phyloP scores from a whole-genome alignment of 2,797 vertebrate genomes.

The Pipistrellus pipistrellus region DNA sequence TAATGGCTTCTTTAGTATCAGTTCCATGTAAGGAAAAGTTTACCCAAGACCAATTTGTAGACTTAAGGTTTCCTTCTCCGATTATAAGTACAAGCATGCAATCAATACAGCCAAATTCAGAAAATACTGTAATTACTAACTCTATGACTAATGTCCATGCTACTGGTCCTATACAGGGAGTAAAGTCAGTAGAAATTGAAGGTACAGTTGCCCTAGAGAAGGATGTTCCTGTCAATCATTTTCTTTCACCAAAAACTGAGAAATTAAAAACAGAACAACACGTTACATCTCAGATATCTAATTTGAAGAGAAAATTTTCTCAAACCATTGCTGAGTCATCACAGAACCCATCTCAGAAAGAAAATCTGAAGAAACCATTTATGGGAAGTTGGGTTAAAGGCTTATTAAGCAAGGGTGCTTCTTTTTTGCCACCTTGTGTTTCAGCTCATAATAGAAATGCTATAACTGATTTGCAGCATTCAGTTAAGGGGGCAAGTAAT shows the following conservation, averaged over 20 bases:
- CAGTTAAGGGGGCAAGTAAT: conserved; percentile 92
- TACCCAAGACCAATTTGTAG: neutral
- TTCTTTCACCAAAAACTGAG: conserved; percentile 57
- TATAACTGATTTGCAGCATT: conserved; percentile 81
- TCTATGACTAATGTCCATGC: neutral
- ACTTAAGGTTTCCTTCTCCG: neutral
- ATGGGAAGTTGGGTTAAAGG: conserved; percentile 88
- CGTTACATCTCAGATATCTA: conserved; percentile 31
- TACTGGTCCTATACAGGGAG: neutral
- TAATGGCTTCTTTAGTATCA: neutral
- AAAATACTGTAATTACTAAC: neutral
- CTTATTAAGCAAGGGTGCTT: conserved; percentile 84
- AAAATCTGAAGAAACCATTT: conserved; percentile 83
- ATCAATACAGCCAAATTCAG: neutral
- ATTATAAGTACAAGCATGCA: conserved; percentile 22
- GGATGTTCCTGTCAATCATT: conserved; percentile 59
- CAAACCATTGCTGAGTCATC: conserved; percentile 51
- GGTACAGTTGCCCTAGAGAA: conserved; percentile 19
- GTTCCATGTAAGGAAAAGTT: neutral
- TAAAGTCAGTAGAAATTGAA: conserved; percentile 24
- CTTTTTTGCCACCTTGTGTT: conserved; percentile 86
- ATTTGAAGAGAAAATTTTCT: conserved; percentile 73
- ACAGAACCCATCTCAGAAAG: conserved; percentile 74
- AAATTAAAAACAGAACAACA: conserved; percentile 59
- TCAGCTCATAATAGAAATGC: conserved; percentile 78